Evolutionary conservation across 2,797 vertebrate species (phyloP).

Genomic region (Urocyon cinereoargenteus): DNA sequence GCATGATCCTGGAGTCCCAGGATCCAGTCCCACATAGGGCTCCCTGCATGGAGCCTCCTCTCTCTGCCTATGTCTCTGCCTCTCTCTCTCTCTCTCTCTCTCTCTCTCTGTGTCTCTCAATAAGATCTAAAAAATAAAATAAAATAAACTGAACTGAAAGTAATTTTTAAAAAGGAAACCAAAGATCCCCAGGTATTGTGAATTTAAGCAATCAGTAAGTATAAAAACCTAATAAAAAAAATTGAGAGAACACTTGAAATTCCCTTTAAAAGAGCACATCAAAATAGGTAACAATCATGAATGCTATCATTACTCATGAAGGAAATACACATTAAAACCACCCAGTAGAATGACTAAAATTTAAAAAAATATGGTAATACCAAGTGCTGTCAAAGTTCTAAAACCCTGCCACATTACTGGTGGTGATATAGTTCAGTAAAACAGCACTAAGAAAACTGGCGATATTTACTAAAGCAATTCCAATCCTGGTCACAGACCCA

Average conservation of each 20-base stretch:
- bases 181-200: not conserved
- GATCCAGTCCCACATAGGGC: no score
- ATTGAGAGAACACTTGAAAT: not conserved
- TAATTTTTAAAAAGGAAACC: not conserved
- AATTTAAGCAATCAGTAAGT: slow-evolving; percentile 1
- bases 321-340: not conserved
- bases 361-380: not conserved
- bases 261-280: not conserved
- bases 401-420: not conserved
- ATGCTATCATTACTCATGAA: not conserved
- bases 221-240: not conserved
- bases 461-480: not conserved
- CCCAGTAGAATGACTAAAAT: not conserved
- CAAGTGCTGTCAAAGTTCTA: not conserved
- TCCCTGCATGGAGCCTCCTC: no score
- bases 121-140: no score
- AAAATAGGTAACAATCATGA: not conserved
- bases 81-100: no score
- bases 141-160: not conserved
- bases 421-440: not conserved
- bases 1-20: no score
- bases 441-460: not conserved
- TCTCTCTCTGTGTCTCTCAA: no score
- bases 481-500: not conserved
- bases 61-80: no score